These are phyloP conservation scores for Scolopax rusticola DNA, from an alignment of 2,797 vertebrate genomes.

Conservation along the genomic window DNA sequence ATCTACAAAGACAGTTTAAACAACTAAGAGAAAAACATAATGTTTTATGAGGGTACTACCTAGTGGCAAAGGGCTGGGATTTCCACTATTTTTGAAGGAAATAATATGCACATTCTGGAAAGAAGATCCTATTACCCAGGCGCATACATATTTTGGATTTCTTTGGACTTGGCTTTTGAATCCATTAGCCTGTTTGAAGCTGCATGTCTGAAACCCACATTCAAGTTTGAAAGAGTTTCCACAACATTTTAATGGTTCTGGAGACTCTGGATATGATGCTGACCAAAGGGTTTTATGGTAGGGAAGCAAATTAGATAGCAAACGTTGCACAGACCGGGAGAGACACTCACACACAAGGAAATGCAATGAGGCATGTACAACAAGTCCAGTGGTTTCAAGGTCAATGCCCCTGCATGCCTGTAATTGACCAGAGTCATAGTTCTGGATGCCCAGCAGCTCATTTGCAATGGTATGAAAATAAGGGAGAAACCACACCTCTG, in stretches of 20 bases:
- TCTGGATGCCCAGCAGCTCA: not conserved
- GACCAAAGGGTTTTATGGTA: not conserved
- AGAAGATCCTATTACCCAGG: not conserved
- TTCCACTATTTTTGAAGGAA: not conserved
- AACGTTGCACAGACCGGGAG: not conserved
- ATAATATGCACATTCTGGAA: not conserved
- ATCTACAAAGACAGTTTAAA: not conserved
- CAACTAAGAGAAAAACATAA: not conserved
- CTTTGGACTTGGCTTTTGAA: not conserved
- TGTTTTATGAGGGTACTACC: constrained; percentile 43
- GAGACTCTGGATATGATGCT: not conserved
- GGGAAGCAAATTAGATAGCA: not conserved
- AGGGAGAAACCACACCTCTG: not conserved
- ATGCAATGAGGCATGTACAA: not conserved
- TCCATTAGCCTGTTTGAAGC: not conserved
- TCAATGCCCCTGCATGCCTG: not conserved
- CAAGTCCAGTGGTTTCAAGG: not conserved
- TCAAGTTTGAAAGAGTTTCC: not conserved
- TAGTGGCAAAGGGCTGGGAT: constrained; percentile 18
- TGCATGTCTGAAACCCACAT: not conserved
- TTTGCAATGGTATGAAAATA: not conserved
- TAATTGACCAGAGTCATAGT: not conserved
- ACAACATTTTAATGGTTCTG: not conserved
- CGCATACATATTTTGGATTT: not conserved
- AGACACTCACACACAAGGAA: accelerated